Conservation (phyloP, 2,888 invertebrate species). For the Conistra vaccinii region DNA sequence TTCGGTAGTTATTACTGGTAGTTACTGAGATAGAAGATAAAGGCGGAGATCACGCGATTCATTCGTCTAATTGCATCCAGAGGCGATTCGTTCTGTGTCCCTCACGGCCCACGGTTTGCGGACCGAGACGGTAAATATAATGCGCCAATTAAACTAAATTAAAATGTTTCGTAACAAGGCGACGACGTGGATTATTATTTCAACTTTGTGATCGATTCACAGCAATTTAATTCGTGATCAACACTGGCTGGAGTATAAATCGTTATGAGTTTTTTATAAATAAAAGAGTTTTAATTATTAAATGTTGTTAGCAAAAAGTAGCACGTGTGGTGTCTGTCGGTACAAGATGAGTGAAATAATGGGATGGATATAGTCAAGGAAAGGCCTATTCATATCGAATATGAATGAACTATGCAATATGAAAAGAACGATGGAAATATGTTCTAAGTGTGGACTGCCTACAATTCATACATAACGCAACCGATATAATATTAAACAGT, state of each 20-base stretch:
- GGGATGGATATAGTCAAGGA: background rate
- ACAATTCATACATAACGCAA: background rate
- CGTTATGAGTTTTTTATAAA: background rate
- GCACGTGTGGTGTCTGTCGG: background rate
- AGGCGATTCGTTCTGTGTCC: conserved; percentile 70
- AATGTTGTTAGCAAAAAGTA: background rate
- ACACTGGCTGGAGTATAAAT: background rate
- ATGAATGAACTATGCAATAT: background rate
- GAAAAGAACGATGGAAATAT: background rate
- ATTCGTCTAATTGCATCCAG: conserved; percentile 82
- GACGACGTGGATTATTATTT: conserved; percentile 28
- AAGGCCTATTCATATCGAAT: background rate
- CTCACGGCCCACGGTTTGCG: conserved; percentile 46
- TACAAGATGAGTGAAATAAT: background rate
- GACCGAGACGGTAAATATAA: conserved; percentile 64
- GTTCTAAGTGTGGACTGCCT: background rate
- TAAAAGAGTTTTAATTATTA: background rate
- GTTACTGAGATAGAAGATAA: conserved; percentile 79
- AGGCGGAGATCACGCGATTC: conserved; percentile 84
- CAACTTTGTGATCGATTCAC: conserved; percentile 28
- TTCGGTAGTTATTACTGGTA: conserved; percentile 78
- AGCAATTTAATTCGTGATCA: background rate
- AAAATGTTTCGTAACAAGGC: conserved; percentile 45
- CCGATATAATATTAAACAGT: background rate
- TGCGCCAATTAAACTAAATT: conserved; percentile 60